Base-by-base conservation (phyloP, 2,797 vertebrate species). In the Gallinago solitaria region DNA sequence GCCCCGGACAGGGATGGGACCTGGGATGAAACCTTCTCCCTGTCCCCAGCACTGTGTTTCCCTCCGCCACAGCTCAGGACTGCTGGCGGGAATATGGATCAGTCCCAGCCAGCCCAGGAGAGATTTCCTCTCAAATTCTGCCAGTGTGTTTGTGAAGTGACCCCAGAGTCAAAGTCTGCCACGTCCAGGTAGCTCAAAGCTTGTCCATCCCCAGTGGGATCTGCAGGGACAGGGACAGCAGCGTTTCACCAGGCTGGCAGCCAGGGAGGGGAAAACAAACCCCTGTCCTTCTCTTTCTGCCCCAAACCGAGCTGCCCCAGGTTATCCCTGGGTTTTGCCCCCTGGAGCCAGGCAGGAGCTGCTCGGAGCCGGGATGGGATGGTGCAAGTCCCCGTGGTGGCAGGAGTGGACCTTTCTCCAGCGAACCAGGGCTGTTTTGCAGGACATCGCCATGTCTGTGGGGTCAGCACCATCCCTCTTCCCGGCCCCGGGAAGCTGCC, bases 1-100 rank as follows among this genome's bases (percentile, higher is more conserved):
- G 89, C 73, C 70, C 87, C 54, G 73, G 87, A 92, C 87, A 94
- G 84, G 69, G 92, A 12, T 81, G 84, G 82, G 91, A 87, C 64
- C 16, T 71, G 47, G 51, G 28, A 68, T 57, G 56, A 24, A 33
- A 24, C 56, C n/a, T 89, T 54, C 83, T 93, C 61, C 53, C 79
- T 79, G 51, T 57, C 71, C 60, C 18, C 2, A 28, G 37, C 12
- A 5, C 83, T 65, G 90, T 27, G 4, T 89, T 71, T 83, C 43
- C 78, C 65, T n/a, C 63, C 75, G 68, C 71, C 81, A 56, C 68
- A 77, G 78, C 76, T 77, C 92, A 77, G 93, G 48, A 1, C 64
- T 70, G 81, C 90, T 92, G 64, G 41, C 71, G 82, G 91, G 83
- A 92, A 87, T 91, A 83, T 43, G 75, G 89, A 93, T 87, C 68